phyloP scores from a whole-genome alignment of 2,113 vertebrate genomes.

The Anoplopoma fimbria region DNA sequence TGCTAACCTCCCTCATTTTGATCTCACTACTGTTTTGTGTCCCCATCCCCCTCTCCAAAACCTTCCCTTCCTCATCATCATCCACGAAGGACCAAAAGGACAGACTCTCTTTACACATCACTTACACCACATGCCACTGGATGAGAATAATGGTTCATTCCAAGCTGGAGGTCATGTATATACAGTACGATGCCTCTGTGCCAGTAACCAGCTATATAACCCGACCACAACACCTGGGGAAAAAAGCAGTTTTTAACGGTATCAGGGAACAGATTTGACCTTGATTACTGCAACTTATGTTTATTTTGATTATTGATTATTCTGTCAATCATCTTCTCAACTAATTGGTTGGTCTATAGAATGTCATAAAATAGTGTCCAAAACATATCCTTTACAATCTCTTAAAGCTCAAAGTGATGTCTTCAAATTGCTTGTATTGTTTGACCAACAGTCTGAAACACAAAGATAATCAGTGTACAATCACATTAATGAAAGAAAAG shows the following conservation, averaged over 20 bases:
- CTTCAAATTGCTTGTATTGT: neutral
- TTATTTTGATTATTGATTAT: neutral
- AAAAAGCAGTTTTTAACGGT: too few relatives aligned
- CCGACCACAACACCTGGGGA: neutral
- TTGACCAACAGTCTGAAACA: neutral
- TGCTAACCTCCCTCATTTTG: conserved; percentile 30
- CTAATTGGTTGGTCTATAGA: too few relatives aligned
- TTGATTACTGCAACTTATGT: neutral
- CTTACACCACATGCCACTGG: conserved; percentile 9
- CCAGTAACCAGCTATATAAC: neutral
- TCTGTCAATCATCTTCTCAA: neutral
- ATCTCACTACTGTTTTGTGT: conserved; percentile 2
- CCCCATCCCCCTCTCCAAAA: conserved; percentile 52
- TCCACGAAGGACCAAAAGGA: conserved; percentile 31
- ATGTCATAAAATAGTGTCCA: neutral
- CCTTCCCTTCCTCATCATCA: conserved; percentile 33
- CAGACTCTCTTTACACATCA: conserved; percentile 17
- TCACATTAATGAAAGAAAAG: neutral
- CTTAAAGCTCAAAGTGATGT: neutral
- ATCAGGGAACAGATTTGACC: conserved; percentile 1
- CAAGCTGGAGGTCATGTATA: conserved; percentile 29
- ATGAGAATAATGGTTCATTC: conserved; percentile 34
- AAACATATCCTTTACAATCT: neutral
- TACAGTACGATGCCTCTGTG: neutral
- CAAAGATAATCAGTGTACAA: neutral